Evolutionary conservation across 2,888 invertebrate species (phyloP), one percentile per base, ranked within the genome.

Genomic region (Pseudanteris insignis): DNA sequence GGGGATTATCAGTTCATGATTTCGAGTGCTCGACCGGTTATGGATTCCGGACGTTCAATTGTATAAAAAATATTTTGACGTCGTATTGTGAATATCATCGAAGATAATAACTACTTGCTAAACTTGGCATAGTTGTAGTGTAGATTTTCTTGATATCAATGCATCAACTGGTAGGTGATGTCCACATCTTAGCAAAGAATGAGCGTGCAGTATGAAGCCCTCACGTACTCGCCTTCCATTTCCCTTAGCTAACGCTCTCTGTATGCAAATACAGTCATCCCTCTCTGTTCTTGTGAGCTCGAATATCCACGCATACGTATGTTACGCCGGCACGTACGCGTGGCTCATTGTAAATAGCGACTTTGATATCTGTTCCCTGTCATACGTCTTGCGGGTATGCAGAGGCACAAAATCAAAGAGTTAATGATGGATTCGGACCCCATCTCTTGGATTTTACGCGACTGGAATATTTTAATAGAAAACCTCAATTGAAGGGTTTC

Each of bases 241-340:
- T 79, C 79, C 79, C 77, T 77, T 75, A 76, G 76, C 75, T 76
- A 71, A 76, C 75, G 72, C 79, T 78, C 77, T 79, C 78, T 79
- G 79, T 79, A 79, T 79, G 79, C 78, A 79, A 79, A 79, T 79
- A 75, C 65, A 71, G 69, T 70, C 67, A 67, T 62, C 62, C 63
- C 64, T 57, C 53, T 54, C 46, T 51, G 61, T 62, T 61, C 66
- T 59, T 47, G 63, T 44, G 51, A 59, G 63, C 61, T 37, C 60
- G 66, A 65, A 67, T 68, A 67, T 63, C 54, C 64, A 61, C 55
- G 53, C 63, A 55, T 60, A 57, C 53, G 50, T 61, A 50, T 66
- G 60, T 64, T 41, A 33, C 58, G 48, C 18, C 66, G 64, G 47
- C 58, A 62, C 54, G 51, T 63, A 64, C 62, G 60, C 61, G 59